Conservation (phyloP, 64 coral and sea anemone genomes). For the Stylophora pistillata region DNA sequence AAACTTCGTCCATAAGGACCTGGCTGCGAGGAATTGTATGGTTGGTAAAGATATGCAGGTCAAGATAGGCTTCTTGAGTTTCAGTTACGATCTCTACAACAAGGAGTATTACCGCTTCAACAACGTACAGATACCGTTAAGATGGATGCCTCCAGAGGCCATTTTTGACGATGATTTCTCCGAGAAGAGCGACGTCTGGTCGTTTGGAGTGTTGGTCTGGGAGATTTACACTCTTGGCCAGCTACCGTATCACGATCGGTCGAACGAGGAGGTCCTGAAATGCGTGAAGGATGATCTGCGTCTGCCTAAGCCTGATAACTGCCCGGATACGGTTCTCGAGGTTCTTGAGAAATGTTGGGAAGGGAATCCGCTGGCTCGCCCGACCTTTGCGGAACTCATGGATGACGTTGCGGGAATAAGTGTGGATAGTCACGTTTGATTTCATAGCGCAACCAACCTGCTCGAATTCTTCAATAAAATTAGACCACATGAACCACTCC, state of each 20-base stretch:
- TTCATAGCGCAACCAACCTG: background rate
- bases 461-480: background rate
- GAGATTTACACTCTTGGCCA: constrained; percentile 91
- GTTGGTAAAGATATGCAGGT: constrained; percentile 79
- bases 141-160: constrained; percentile 98
- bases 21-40: constrained; percentile 95
- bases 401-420: constrained; percentile 72
- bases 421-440: constrained; percentile 77
- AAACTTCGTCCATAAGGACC: constrained; percentile 87
- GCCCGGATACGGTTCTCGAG: constrained; percentile 79
- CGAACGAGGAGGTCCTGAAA: constrained; percentile 92
- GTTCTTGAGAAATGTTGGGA: constrained; percentile 93
- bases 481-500: background rate
- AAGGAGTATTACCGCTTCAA: constrained; percentile 86
- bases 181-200: constrained; percentile 96
- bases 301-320: constrained; percentile 84
- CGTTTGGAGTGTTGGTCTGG: constrained; percentile 90
- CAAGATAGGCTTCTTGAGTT: constrained; percentile 89
- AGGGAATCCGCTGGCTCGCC: constrained; percentile 59
- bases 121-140: constrained; percentile 84
- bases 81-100: constrained; percentile 89
- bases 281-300: constrained; percentile 87
- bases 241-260: constrained; percentile 75
- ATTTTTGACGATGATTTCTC: constrained; percentile 89
- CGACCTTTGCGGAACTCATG: constrained; percentile 62